These are phyloP conservation scores for Lepidothrix coronata DNA, from an alignment of 2,113 vertebrate species.

Conservation along the genomic window DNA sequence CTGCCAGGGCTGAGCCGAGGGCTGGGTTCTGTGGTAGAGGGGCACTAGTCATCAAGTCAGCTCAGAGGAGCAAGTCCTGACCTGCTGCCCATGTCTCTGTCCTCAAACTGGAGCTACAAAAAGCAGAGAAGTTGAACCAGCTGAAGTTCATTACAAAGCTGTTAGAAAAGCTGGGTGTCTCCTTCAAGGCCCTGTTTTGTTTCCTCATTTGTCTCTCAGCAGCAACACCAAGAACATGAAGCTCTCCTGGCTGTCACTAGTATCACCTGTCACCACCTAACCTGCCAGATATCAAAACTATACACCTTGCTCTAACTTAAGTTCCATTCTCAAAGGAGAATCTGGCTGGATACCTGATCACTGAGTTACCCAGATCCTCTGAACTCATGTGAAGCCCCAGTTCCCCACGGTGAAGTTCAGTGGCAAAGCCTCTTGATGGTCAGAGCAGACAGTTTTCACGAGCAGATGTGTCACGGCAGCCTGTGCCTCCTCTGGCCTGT, in stretches of 20 bases:
- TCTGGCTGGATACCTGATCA: background rate
- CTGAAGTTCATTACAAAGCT: background rate
- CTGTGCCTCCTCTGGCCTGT: background rate
- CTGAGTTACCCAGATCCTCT: background rate
- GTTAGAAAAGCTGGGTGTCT: background rate
- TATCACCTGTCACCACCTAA: background rate
- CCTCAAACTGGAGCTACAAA: background rate
- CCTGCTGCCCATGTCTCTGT: background rate
- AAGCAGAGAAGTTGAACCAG: background rate
- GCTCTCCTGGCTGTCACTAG: background rate
- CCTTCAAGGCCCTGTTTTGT: background rate
- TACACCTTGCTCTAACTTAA: background rate
- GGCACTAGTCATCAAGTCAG: background rate
- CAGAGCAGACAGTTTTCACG: background rate
- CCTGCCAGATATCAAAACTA: background rate
- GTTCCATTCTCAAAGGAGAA: background rate
- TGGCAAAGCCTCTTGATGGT: background rate
- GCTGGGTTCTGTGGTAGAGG: background rate
- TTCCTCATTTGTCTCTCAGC: background rate
- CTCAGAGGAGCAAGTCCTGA: background rate
- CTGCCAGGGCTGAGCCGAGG: background rate
- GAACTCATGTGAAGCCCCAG: background rate
- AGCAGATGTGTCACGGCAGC: background rate
- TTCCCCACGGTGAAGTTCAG: accelerated
- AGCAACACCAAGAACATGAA: background rate